These are phyloP conservation scores for Ia io DNA, from an alignment of 2,113 vertebrate species.

Conservation along the genomic window DNA sequence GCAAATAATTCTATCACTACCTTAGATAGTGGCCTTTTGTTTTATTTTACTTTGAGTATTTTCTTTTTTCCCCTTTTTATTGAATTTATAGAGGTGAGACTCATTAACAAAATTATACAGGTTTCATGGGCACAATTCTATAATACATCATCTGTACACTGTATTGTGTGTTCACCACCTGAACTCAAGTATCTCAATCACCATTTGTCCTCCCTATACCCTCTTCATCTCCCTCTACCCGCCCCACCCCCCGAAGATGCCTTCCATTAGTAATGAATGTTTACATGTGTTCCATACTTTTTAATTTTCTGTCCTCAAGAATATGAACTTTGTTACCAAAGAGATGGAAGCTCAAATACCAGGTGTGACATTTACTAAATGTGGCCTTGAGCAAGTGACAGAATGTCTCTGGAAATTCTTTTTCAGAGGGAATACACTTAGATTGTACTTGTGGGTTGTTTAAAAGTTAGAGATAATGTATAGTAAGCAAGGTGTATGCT, in stretches of 20 bases:
- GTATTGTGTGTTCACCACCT: background rate
- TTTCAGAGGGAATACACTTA: background rate
- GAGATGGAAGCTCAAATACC: background rate
- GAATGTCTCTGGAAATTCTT: background rate
- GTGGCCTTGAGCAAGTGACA: background rate
- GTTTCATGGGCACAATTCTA: background rate
- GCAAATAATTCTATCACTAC: background rate
- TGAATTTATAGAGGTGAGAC: background rate
- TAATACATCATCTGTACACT: background rate
- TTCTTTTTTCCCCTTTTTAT: background rate
- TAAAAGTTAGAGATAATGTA: background rate
- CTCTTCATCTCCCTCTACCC: background rate
- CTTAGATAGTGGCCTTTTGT: background rate
- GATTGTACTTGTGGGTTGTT: background rate
- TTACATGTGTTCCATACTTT: slow-evolving; percentile 8
- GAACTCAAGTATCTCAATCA: background rate
- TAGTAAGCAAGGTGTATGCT: background rate
- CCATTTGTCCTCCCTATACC: background rate
- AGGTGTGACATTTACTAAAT: slow-evolving; percentile 1
- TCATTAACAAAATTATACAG: background rate
- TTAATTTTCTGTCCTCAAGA: background rate
- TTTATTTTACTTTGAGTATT: slow-evolving; percentile 11
- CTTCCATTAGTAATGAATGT: background rate
- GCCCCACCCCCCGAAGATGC: background rate
- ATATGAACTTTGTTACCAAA: slow-evolving; percentile 13